Base-by-base conservation (phyloP, 1,140 invertebrate species). In the Chlorops oryzae region DNA sequence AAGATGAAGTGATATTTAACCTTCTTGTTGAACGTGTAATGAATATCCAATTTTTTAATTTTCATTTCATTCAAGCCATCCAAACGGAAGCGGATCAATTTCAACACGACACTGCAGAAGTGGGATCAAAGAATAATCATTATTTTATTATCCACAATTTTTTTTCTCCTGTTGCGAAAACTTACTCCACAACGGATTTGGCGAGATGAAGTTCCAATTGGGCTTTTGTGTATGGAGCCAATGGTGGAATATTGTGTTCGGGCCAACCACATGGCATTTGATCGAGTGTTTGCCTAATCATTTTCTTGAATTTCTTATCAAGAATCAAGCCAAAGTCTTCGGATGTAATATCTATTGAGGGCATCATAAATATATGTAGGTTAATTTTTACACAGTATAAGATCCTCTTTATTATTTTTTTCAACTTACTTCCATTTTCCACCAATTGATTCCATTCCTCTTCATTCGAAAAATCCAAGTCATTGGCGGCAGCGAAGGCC, bases 21-120 rank as follows among this genome's bases (percentile, higher is more conserved):
- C 53, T 60, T 69, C 55, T 70, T 70, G 50, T n/a, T 66, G 39
- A 70, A 63, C 18, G 66, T 66, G 20, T 69, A 70, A 55, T 62
- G 65, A 44, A 70, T 43, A 43, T 69, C 69, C 9, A 70, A 24
- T 56, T 69, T 59, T 42, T 65, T 66, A 34, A 70, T 55, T 34
- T 60, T 54, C 55, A 70, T 59, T 1, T 40, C 17, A 9, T 70
- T 62, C 41, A 70, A 48, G 47, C 66, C 66, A 62, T 70, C 66
- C 21, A 70, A 57, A 28, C 65, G 66, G 56, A 70, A 70, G 27
- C 63, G 66, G 22, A 69, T 34, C 25, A 69, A 61, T 54, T 70
- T 62, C n/a, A 62, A 3, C 13, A 69, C 21, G 1, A 59, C 17
- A 5, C 66, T 56, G 15, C 28, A 17, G 32, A 42, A 37, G 20